These are phyloP conservation scores for Sarcophaga subvicina DNA, from an alignment of 2,888 invertebrate genomes.

Conservation along the genomic window DNA sequence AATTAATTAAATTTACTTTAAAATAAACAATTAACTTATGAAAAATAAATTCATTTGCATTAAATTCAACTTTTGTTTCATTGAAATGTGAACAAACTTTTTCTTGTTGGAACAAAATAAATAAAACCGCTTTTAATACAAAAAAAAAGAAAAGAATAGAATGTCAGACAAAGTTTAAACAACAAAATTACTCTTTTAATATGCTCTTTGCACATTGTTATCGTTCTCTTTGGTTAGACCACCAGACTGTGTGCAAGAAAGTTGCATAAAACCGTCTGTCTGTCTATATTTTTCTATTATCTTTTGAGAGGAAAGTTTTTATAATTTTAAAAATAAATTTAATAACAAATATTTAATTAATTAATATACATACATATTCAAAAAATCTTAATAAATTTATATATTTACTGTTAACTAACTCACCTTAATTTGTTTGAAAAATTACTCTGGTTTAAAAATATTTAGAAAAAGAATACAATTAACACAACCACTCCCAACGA, in stretches of 20 bases:
- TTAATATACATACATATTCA: background rate
- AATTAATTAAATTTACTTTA: background rate
- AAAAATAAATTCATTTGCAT: too few relatives aligned
- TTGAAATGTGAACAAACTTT: slow-evolving; percentile 3
- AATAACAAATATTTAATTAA: too few relatives aligned
- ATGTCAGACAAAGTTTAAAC: background rate
- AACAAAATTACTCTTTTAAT: background rate
- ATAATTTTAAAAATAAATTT: background rate
- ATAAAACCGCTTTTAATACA: background rate
- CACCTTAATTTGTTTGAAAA: slow-evolving; percentile 41
- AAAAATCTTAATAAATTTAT: background rate
- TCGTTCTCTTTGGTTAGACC: slow-evolving; percentile 11
- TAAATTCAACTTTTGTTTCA: too few relatives aligned
- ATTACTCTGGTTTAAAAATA: too few relatives aligned
- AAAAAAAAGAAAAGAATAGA: background rate
- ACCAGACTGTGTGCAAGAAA: background rate
- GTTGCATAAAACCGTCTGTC: background rate
- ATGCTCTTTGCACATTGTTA: slow-evolving; percentile 19
- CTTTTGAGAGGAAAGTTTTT: background rate
- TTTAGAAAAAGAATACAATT: background rate
- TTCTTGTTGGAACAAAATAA: background rate
- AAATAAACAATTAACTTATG: too few relatives aligned
- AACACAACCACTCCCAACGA: slow-evolving; percentile 59
- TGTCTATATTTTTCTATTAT: background rate
- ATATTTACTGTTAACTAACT: slow-evolving; percentile 1